Evolutionary conservation across 2,797 vertebrate species (phyloP).

Genomic region (Emys orbicularis): DNA sequence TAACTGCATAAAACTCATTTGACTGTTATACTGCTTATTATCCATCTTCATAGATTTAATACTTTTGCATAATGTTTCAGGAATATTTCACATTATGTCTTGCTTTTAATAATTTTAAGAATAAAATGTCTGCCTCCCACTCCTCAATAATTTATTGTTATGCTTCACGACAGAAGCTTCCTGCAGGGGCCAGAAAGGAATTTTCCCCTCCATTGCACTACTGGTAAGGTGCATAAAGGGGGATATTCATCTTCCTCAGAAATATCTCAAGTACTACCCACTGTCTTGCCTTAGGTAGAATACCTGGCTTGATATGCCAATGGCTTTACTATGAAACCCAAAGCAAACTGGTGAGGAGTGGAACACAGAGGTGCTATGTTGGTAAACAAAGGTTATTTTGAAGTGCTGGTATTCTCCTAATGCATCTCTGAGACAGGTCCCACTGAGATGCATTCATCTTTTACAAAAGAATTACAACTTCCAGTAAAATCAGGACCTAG

Average conservation of each 20-base stretch:
- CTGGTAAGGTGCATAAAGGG: background rate
- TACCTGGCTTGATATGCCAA: background rate
- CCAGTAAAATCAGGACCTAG: conserved; percentile 14
- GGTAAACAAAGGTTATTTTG: background rate
- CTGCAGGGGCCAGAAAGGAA: background rate
- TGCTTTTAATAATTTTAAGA: conserved; percentile 21
- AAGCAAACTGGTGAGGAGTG: background rate
- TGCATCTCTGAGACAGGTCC: background rate
- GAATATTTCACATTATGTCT: conserved; percentile 5
- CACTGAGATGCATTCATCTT: background rate
- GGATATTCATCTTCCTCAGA: background rate
- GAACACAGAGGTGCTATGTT: background rate
- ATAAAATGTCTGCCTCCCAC: background rate
- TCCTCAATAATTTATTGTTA: background rate
- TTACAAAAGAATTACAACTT: conserved; percentile 14
- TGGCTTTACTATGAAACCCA: background rate
- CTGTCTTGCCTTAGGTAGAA: background rate
- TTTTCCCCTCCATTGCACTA: background rate
- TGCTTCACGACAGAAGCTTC: background rate
- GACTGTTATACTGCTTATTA: conserved; percentile 35
- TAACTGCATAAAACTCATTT: background rate
- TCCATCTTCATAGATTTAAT: conserved; percentile 12
- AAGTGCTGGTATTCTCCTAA: background rate
- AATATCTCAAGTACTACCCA: background rate
- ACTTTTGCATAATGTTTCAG: conserved; percentile 6